Percentiles rank a stretch among this genome's conserved stretches.
phyloP scores from a whole-genome alignment of 2,888 invertebrate species.

The Lepetodrilus schrolli region DNA sequence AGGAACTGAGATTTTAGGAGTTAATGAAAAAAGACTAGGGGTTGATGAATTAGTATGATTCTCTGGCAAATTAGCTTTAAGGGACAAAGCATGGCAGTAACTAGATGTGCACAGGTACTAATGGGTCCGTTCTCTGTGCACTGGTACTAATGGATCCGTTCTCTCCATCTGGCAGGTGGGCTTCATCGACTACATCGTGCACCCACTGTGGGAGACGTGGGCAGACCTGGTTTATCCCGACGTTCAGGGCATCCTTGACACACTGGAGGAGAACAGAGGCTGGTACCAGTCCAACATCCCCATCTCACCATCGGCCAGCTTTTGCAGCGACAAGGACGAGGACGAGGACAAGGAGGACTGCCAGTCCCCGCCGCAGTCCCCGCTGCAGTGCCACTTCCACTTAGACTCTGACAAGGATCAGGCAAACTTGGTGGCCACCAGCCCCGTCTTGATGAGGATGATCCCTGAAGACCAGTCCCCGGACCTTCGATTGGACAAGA shows the following conservation, averaged over 20 bases:
- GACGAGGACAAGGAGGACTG: constrained; percentile 18
- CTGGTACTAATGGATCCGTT: neutral
- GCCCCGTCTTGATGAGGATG: constrained; percentile 7
- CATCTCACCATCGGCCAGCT: constrained; percentile 83
- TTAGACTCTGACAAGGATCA: constrained; percentile 53
- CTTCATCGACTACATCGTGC: constrained; percentile 99
- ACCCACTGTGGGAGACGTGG: constrained; percentile 99
- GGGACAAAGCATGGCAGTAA: no score
- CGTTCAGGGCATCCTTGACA: constrained; percentile 97
- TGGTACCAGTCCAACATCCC: constrained; percentile 95
- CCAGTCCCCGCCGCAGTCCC: no score
- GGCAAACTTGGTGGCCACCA: neutral
- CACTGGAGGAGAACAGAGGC: constrained; percentile 97
- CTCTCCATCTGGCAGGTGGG: constrained; percentile 82
- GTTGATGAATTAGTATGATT: no score
- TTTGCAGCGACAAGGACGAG: constrained; percentile 49
- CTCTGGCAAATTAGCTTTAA: no score
- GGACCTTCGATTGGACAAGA: constrained; percentile 30
- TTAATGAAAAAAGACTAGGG: no score
- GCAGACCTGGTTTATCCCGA: constrained; percentile 99
- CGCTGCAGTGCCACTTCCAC: constrained; percentile 49
- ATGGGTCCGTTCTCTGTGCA: constrained; percentile 25
- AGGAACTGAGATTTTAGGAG: no score
- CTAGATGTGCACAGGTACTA: neutral
- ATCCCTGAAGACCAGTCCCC: neutral